Base-by-base conservation (phyloP, 2,888 invertebrate genomes). In the Poecilobothrus nobilitatus region DNA sequence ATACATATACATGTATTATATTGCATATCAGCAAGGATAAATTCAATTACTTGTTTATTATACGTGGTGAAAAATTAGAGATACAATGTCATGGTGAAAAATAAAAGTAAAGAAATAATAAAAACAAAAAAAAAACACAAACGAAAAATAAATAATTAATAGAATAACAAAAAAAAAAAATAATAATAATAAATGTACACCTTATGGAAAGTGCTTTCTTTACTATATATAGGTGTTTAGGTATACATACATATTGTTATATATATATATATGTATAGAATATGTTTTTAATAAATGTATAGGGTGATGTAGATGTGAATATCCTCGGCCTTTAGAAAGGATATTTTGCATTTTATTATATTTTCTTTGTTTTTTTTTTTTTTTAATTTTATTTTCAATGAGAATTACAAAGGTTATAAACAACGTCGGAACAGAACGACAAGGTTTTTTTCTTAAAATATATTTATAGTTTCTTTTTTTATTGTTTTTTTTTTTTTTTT, bases 71-170 rank as follows among this genome's bases (percentile, higher is more conserved):
- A 53, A 53, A 18, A 53, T 53, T 53, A 53, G 53, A 53, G 53
- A 53, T 53, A 53, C 53, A 53, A 53, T 53, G 53, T 53, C 53
- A 53, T 53, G 53, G 53, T 53, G 53, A 53, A 53, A 37, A 18
- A 53, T 6, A 53, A 53, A 53, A 53, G 27, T 41, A 41, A 53
- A 53, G 7, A 18, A 53, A 53, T 10, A 53, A 53, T 3, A 53
- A 53, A 53, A 53, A 18, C 18, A 53, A 18, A 53, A 53, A n/a
- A 53, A 18, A 53, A 15, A 6, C 6, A 53, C 15, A 53, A 12
- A 53, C 2, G 6, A 18, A n/a, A 53, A 53, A 53, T 18, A 4
- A 53, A 53, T 18, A 53, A 18, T 53, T 18, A 6, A 53, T 53
- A 53, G 53, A n/a, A 53, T 18, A 18, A 53, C 1, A 2, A 53